phyloP scores from a whole-genome alignment of 2,113 vertebrate genomes.

The Xiphophorus maculatus region DNA sequence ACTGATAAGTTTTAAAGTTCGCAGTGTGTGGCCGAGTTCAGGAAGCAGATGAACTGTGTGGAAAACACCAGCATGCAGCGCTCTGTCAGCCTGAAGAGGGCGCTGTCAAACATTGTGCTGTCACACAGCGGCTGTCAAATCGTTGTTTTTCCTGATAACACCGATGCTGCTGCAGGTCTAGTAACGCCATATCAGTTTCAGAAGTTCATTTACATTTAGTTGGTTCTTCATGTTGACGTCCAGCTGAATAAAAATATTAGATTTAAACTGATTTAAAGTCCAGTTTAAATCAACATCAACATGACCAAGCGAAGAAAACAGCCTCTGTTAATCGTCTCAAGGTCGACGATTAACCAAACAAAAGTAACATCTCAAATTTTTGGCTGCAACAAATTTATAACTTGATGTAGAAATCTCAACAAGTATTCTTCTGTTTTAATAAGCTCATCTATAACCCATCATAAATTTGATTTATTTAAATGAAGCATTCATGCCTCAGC shows the following conservation, averaged over 20 bases:
- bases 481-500: neutral
- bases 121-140: neutral
- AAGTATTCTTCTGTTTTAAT: neutral
- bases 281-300: neutral
- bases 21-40: neutral
- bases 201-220: too few relatives aligned
- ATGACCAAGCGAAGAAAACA: neutral
- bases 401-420: neutral
- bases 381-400: neutral
- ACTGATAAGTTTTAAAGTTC: too few relatives aligned
- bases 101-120: constrained; percentile 1
- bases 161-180: too few relatives aligned
- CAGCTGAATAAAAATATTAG: neutral
- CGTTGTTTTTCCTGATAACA: too few relatives aligned
- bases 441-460: neutral
- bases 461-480: neutral
- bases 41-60: neutral
- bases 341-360: neutral
- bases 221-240: constrained; percentile 11
- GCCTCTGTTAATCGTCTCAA: neutral
- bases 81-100: neutral
- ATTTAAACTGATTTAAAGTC: neutral
- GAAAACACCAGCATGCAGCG: too few relatives aligned
- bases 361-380: neutral
- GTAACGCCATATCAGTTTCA: too few relatives aligned